Evolutionary conservation across 2,888 invertebrate genomes (phyloP), one percentile per base, ranked within the genome.

Genomic region (Stenotaenia linearis): DNA sequence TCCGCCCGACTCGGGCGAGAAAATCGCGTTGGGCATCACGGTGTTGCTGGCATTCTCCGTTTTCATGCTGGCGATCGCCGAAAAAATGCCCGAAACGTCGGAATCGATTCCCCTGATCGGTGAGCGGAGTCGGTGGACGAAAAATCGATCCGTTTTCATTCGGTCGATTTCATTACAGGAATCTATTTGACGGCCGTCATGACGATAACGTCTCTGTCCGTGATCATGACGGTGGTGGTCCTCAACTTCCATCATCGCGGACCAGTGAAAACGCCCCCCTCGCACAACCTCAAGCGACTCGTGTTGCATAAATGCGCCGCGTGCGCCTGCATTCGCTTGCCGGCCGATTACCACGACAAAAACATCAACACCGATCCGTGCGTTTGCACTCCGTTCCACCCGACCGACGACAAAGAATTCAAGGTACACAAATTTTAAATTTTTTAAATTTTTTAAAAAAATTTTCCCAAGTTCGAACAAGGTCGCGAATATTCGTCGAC

Each of bases 241-340:
- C 85, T 90, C 21, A 90, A 90, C 84, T 88, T 89, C 79, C 89
- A 90, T 82, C 89, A 89, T 84, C 85, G 89, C 77, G 88, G 88
- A 6, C 89, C 87, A 12, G 85, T 86, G 81, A 87, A 88, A 81
- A 85, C 85, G 61, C 85, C 86, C 79, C 87, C 89, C 15, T 89
- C 89, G 1, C 80, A 82, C 35, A 89, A 88, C 88, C 83, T 89
- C 75, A 83, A 86, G 21, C 80, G 82, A 35, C 69, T 86, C 30
- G 83, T 82, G 28, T 78, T 82, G n/a, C 76, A 82, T 35, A 75
- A 80, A 74, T 80, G 81, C 78, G 81, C 81, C 78, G 56, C 80
- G 15, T 82, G 81, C 77, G 79, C 80, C 32, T 82, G 82, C 81
- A 79, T 82, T 79, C 79, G 77, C 28, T 78, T 79, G 10, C 30